These are phyloP conservation scores for Empis livida DNA, from an alignment of 2,888 invertebrate genomes.

Conservation along the genomic window DNA sequence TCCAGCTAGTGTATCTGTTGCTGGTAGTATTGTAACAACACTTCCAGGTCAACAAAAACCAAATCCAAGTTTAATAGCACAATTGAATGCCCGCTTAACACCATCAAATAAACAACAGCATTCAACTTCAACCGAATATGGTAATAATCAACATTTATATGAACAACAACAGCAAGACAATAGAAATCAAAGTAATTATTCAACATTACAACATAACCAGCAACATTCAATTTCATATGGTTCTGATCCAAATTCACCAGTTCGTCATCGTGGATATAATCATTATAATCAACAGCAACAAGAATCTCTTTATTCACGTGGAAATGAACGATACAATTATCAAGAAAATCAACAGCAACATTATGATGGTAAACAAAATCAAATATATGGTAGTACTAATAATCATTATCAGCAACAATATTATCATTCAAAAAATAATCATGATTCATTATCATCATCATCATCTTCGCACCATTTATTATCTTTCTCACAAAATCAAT, in stretches of 20 bases:
- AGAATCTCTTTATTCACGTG: constrained; percentile 20
- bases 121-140: constrained; percentile 9
- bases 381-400: constrained; percentile 34
- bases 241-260: constrained; percentile 18
- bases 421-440: constrained; percentile 31
- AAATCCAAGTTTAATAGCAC: constrained; percentile 34
- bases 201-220: constrained; percentile 14
- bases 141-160: constrained; percentile 14
- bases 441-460: constrained; percentile 21
- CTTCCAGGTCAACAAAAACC: constrained; percentile 27
- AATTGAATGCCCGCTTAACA: constrained; percentile 30
- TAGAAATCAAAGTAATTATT: background rate
- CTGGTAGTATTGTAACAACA: background rate
- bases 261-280: constrained; percentile 17
- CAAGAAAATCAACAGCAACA: constrained; percentile 21
- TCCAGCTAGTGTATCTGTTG: background rate
- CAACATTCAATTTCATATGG: constrained; percentile 17
- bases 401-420: constrained; percentile 20
- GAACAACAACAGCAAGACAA: constrained; percentile 10
- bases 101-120: constrained; percentile 17
- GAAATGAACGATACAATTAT: constrained; percentile 15
- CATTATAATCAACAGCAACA: constrained; percentile 11
- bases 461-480: constrained; percentile 21
- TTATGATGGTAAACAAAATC: constrained; percentile 36
- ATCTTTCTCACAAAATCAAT: constrained; percentile 22